Evolutionary conservation across 2,888 invertebrate genomes (phyloP), one percentile per base, ranked within the genome.

Genomic region (Strigamia maritima): DNA sequence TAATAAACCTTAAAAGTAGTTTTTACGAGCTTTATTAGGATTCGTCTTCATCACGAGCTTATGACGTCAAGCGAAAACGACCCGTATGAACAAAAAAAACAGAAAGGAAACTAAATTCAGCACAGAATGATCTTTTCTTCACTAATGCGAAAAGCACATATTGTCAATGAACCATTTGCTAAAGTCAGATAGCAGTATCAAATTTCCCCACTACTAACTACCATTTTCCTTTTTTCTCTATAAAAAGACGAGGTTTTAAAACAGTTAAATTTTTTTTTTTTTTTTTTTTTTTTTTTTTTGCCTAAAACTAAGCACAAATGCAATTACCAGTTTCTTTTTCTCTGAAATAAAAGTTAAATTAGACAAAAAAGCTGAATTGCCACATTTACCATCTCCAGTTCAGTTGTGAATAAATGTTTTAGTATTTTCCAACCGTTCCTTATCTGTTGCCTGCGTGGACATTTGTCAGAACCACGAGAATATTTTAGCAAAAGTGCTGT

Each of bases 81-180:
- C 54, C 19, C 54, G 54, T 19, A 54, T 19, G 54, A 22, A 19
- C 54, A 54, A 54, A 54, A n/a, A 49, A 22, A 8, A 2, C 4
- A 19, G n/a, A 54, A 54, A 22, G 19, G n/a, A 54, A 16, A 14
- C 44, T 54, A 54, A 54, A 54, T 54, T 54, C 54, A 54, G 54
- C 54, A 19, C n/a, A 19, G 44, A 54, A 8, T n/a, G n/a, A 54
- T 54, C 54, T 54, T 54, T 54, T 54, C 54, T 54, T 54, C 54
- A n/a, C 54, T 54, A 54, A 54, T 54, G 54, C 54, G 54, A 54
- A 16, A 19, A 54, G 54, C 54, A 54, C 54, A 54, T 54, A 54
- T 19, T 54, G 54, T 54, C 54, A 54, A 54, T 54, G 54, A 54
- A 54, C 54, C 54, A 54, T 54, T 54, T 54, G 54, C 54, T 54